Base-by-base conservation (phyloP, 2,797 vertebrate genomes). In the Trichosurus vulpecula region DNA sequence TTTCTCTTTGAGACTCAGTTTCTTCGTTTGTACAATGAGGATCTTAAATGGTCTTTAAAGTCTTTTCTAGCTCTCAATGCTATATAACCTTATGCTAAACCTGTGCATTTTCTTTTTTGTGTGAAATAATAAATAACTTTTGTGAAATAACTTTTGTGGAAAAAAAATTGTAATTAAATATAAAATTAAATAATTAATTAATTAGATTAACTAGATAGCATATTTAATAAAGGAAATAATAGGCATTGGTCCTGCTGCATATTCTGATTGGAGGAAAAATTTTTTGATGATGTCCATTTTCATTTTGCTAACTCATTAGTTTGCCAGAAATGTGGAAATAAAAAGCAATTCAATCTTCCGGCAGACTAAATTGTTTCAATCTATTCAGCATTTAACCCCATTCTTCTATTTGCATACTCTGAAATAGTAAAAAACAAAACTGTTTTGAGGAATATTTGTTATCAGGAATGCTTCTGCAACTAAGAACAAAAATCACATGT, bases 301-400 rank as follows among this genome's bases (percentile, higher is more conserved):
- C 58, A 91, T 91, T 95, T 95, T 94, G n/a, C 66, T 92, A 22
- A 94, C 90, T 91, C 55, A 90, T 47, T 54, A 30, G 25, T 6
- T 47, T 61, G 8, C 22, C 31, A 54, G 29, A 91, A 95, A 89
- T 91, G 29, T n/a, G 47, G n/a, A 94, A 90, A 91, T 51, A 81
- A 93, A 81, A 94, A 91, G 31, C 3, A 53, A 22, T 90, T 54
- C 22, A 90, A 90, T 93, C 14, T 35, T 31, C 29, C 95, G n/a
- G 90, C 16, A 96, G 93, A 94, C 61, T 92, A 90, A 94, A 51
- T 66, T 12, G 93, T 54, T 97, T 51, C 25, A 54, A 9, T 27
- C 66, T 89, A 57, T 92, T 93, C 61, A 56, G 2, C 11, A 66
- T 91, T 95, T 74, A 30, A 93, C 41, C n/a, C 19, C 87, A 51